Conservation (phyloP, 2,888 invertebrate species). For the Pandemis corylana region DNA sequence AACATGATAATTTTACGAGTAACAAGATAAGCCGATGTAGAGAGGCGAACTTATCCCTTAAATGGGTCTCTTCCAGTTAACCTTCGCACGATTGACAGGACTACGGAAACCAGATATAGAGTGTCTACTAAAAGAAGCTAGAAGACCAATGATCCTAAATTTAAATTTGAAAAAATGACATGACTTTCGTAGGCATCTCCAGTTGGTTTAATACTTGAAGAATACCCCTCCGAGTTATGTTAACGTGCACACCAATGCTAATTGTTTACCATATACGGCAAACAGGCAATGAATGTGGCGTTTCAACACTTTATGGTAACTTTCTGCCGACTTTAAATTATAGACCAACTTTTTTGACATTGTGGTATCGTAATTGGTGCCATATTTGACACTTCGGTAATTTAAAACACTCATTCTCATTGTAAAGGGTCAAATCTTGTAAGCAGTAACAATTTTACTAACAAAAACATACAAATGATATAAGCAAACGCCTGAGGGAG, state of each 20-base stretch:
- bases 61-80: too few species aligned
- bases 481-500: too few species aligned
- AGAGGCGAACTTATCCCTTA: too few species aligned
- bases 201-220: background rate
- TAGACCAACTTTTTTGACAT: conserved; percentile 13
- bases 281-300: conserved; percentile 16
- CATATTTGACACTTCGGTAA: conserved; percentile 10
- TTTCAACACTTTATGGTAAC: conserved; percentile 31
- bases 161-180: background rate
- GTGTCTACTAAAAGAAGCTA: too few species aligned
- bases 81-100: too few species aligned
- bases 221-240: background rate
- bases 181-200: background rate
- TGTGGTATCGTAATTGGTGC: conserved; percentile 15
- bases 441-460: too few species aligned
- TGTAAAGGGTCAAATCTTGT: too few species aligned
- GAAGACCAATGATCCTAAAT: too few species aligned
- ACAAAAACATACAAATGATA: too few species aligned
- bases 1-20: too few species aligned
- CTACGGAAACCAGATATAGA: too few species aligned
- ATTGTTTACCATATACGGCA: conserved; percentile 25
- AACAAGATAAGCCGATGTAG: too few species aligned
- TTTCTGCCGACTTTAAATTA: conserved; percentile 20
- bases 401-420: background rate
- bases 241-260: conserved; percentile 18